Base-by-base conservation (phyloP, 2,113 vertebrate species). In the Chaetops frenatus region DNA sequence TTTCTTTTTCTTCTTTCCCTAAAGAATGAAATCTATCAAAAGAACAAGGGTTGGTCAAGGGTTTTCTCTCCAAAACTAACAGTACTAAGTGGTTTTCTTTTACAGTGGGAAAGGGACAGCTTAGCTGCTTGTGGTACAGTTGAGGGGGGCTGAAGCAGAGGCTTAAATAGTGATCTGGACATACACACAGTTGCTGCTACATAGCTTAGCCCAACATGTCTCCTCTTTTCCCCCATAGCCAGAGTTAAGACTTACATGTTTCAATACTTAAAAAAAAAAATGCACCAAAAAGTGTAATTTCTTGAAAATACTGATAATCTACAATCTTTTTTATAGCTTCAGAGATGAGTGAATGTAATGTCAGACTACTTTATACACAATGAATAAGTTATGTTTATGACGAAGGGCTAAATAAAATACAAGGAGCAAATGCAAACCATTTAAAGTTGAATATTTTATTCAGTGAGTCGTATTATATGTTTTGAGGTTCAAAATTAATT, bases 21-120 rank as follows among this genome's bases (percentile, higher is more conserved):
- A 80, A 90, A 80, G 74, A 90, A 23, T 33, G 29, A 93, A 97
- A 86, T 60, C 50, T 78, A 64, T 57, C 76, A 78, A 74, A 95
- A 93, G 72, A 81, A 53, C 22, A 74, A 66, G 20, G 11, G 14
- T 25, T 80, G 25, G 31, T 92, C 14, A 51, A 85, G 90, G 21
- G 16, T 70, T 57, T 60, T 77, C 42, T 77, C 51, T 93, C 82
- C 85, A 92, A 95, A 96, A 51, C 51, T 73, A 94, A 92, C 31
- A 93, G 47, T 50, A 65, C 12, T 74, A 86, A 76, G 40, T 17
- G 44, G 13, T 24, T 76, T 77, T 85, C 15, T 89, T 89, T 81
- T 65, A 81, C 57, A 87, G 69, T 38, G 45, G 23, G 17, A 76
- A 57, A 47, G 35, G 38, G 31, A 56, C 35, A 76, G 6, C 22